Base-by-base conservation (phyloP, 1,140 invertebrate species). In the Berghia stephanieae region DNA sequence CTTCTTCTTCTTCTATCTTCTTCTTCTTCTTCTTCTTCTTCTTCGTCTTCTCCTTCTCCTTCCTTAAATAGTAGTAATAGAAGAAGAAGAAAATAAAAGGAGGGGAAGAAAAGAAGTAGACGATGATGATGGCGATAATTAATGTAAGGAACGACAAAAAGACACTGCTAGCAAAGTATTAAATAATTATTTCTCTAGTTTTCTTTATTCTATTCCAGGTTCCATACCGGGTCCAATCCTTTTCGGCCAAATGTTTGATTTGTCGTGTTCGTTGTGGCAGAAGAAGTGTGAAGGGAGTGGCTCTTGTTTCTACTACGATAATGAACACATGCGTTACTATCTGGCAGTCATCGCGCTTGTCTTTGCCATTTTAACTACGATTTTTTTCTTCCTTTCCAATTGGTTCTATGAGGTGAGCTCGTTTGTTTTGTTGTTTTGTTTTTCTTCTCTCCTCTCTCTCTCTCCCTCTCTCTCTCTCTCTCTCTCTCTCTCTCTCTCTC, bases 141-240 rank as follows among this genome's bases (percentile, higher is more conserved):
- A 21, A 3, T 24, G 16, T 21, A 13, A 21, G 18, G 34, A 31
- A 42, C 21, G 27, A 27, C 16, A 31, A 63, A 27, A 31, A 63
- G 18, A 46, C 57, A 34, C 43, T 43, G 40, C 40, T 24, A 27
- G 40, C 16, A 24, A 10, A 3, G 31, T 4, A 24, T 27, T 43
- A 38, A 69, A 3, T n/a, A 18, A 27, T n/a, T 67, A 2, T 52
- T 52, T 68, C 27, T 55, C 18, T 69, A 27, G 38, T 31, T 44
- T 46, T 71, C 57, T 63, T 57, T 77, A 31, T 66, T 81, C 74
- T 69, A 70, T 82, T 83, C 24, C 82, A 90, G 91, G 97, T n/a
- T 87, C 86, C 21, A 90, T 90, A 68, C 89, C 89, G 3, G 87
- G 88, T 8, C 88, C 88, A 0, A 86, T 89, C 24, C 70, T 90